Base-by-base conservation (phyloP, 2,888 invertebrate genomes). In the Orthosia gracilis region DNA sequence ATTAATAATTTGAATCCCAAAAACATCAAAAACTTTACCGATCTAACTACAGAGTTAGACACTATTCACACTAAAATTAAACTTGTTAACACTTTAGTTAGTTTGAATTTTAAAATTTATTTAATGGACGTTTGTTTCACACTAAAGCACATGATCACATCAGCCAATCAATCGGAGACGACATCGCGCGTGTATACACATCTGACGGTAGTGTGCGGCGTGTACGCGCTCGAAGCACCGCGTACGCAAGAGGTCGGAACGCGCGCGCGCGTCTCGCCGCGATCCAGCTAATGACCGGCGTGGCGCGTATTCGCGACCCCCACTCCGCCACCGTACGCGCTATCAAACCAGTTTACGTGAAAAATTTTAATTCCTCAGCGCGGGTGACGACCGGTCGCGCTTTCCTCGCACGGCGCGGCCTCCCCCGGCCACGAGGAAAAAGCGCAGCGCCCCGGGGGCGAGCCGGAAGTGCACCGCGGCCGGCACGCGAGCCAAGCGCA, bases 311-410 rank as follows among this genome's bases (percentile, higher is more conserved):
- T 95, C 94, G 96, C 95, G 94, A 94, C 94, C 95, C 96, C 95
- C 96, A 94, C 95, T 94, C 95, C 92, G 89, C 92, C 91, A 91
- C 93, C 86, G 92, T 94, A 94, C 93, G 92, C 92, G 95, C 94
- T 96, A 96, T 96, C 95, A 95, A 96, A 96, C 96, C 95, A 94
- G 96, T 96, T 96, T 95, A 95, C 94, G 94, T 96, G 96, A 96
- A 96, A 96, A 96, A 93, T 93, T 95, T 95, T 95, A 95, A 95
- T 95, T 94, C 93, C 94, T 91, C 88, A 88, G 91, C 89, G 92
- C 94, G 94, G 93, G 94, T 96, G 95, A 94, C 94, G 95, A 95
- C 94, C 95, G 94, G 91, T 91, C 94, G 94, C 94, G 94, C 94
- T 95, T 96, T 95, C 95, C 94, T 93, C 92, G 90, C 91, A 85